phyloP scores from a whole-genome alignment of 2,113 vertebrate genomes.

The Scomber scombrus region DNA sequence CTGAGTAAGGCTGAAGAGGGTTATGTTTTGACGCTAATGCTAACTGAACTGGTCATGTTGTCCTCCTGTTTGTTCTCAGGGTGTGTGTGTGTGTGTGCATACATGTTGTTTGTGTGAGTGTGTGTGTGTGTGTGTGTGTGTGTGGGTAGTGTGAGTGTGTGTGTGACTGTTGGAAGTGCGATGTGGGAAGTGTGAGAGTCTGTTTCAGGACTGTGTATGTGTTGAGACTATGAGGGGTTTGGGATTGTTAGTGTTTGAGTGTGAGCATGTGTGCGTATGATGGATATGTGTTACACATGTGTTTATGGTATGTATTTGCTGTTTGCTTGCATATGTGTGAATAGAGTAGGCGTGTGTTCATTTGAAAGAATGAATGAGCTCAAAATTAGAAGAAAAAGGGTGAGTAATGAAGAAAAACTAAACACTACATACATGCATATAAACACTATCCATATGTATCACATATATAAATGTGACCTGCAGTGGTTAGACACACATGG shows the following conservation, averaged over 20 bases:
- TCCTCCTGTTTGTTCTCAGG: constrained; percentile 17
- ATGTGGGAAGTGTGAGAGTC: constrained; percentile 55
- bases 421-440: too few species aligned
- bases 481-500: too few species aligned
- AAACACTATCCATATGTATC: too few species aligned
- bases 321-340: neutral
- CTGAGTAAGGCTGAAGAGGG: constrained; percentile 39
- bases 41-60: constrained; percentile 35
- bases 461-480: too few species aligned
- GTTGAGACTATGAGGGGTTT: neutral
- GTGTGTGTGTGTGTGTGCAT: constrained; percentile 9
- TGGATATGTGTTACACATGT: neutral
- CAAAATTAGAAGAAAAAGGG: too few species aligned
- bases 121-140: constrained; percentile 9
- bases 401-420: too few species aligned
- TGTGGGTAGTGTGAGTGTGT: constrained; percentile 15
- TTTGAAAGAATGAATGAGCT: too few species aligned
- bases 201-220: constrained; percentile 13
- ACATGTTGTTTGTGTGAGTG: neutral
- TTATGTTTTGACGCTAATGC: constrained; percentile 35
- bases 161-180: constrained; percentile 15
- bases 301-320: neutral
- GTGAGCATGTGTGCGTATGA: neutral
- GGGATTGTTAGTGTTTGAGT: constrained; percentile 9
- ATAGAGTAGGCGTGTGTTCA: neutral